A percentile compares a stretch with the other conserved stretches of the same genome.
phyloP scores from a whole-genome alignment of 2,113 vertebrate genomes.

The Colossoma macropomum region DNA sequence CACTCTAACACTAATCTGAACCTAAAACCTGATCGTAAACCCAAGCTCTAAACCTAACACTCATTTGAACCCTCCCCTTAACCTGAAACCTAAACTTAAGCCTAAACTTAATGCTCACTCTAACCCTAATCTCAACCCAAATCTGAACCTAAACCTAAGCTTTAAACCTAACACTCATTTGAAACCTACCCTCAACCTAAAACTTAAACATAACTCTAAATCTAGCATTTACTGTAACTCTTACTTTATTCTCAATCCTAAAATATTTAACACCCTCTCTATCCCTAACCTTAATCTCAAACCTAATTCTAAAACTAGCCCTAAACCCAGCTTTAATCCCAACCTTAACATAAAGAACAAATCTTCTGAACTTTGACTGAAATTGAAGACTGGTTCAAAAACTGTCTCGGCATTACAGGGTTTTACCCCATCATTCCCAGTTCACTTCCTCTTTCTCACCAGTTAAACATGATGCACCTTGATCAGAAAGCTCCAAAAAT shows the following conservation, averaged over 20 bases:
- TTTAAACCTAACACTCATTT: background rate
- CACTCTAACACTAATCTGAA: too few species aligned
- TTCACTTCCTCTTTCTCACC: slow-evolving; percentile 34
- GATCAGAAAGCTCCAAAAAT: slow-evolving; percentile 53
- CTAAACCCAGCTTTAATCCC: background rate
- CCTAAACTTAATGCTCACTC: too few species aligned
- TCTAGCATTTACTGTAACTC: background rate
- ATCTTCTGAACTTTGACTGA: background rate
- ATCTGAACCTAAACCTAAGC: background rate
- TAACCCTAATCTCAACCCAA: too few species aligned
- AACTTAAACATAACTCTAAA: too few species aligned
- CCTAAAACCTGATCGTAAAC: too few species aligned
- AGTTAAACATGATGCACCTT: slow-evolving; percentile 27
- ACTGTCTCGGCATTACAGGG: background rate
- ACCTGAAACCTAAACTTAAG: too few species aligned
- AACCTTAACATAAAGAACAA: background rate
- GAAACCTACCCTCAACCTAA: too few species aligned
- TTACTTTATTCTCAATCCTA: too few species aligned
- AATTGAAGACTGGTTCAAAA: too few species aligned
- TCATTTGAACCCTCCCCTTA: background rate
- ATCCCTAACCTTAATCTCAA: background rate
- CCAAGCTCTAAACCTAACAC: background rate
- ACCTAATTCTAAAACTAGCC: background rate
- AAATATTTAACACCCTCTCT: background rate
- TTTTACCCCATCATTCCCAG: background rate